Percentiles rank a stretch among this genome's conserved stretches.
Evolutionary conservation across 2,113 vertebrate genomes (phyloP).

Genomic region (Copsychus sechellarum): DNA sequence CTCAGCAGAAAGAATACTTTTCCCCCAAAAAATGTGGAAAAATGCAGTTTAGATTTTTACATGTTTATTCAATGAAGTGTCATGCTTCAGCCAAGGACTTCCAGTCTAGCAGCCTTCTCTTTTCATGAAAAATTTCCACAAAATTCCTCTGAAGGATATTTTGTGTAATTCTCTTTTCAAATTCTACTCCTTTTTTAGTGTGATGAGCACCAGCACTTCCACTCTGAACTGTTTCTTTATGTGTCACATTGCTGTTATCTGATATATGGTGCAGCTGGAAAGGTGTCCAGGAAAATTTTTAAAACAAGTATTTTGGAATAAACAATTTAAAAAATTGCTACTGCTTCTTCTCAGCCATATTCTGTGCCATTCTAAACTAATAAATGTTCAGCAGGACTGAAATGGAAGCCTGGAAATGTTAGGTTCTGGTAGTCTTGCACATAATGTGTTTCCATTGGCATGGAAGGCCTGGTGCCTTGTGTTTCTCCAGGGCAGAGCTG

Average conservation of each 20-base stretch:
- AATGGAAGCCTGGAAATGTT: background rate
- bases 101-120: background rate
- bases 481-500: background rate
- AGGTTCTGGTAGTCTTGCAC: background rate
- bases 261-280: background rate
- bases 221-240: background rate
- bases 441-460: rapidly evolving
- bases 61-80: background rate
- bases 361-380: background rate
- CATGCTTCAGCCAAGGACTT: background rate
- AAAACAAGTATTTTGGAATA: background rate
- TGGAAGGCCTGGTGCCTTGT: background rate
- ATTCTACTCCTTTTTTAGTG: background rate
- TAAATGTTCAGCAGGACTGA: background rate
- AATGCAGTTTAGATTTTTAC: background rate
- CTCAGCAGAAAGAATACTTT: background rate
- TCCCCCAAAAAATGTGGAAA: background rate
- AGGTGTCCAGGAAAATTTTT: background rate
- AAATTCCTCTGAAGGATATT: background rate
- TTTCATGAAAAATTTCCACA: background rate
- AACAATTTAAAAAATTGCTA: background rate
- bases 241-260: background rate
- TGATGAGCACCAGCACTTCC: background rate
- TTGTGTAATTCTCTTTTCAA: background rate
- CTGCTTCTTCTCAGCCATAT: background rate